A percentile compares a stretch with the other conserved stretches of the same genome.
Conservation (phyloP, 2,888 invertebrate genomes). For the Dryomyza anilis region DNA sequence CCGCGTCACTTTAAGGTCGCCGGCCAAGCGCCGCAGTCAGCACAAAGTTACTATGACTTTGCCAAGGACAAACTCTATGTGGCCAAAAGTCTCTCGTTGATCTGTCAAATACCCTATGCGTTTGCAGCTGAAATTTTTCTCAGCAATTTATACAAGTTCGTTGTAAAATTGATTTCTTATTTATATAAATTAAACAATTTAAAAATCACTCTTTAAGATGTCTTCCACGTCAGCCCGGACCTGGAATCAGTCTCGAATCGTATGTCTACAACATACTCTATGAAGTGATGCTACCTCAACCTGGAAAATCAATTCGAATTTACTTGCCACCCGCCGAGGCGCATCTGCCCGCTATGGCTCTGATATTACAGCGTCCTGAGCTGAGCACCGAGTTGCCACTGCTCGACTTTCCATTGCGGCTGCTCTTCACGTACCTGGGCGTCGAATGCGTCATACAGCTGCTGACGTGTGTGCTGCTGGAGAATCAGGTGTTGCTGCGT, state of each 20-base stretch:
- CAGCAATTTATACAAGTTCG: constrained; percentile 83
- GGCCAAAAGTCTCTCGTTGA: constrained; percentile 91
- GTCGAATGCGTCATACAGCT: constrained; percentile 91
- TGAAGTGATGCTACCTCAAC: constrained; percentile 88
- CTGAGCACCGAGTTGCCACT: constrained; percentile 86
- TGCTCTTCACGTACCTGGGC: constrained; percentile 86
- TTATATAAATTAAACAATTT: background rate
- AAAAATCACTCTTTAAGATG: constrained; percentile 63
- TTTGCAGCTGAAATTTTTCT: constrained; percentile 85
- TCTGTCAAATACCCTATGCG: constrained; percentile 90
- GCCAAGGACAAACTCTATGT: constrained; percentile 93
- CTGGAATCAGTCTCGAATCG: constrained; percentile 84
- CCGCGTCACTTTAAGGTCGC: constrained; percentile 88
- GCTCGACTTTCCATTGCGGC: constrained; percentile 88
- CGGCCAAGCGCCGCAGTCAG: constrained; percentile 75
- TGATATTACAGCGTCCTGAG: constrained; percentile 77
- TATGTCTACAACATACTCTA: constrained; percentile 95
- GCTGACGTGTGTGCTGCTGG: constrained; percentile 92
- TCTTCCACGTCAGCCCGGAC: constrained; percentile 77
- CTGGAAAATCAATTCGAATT: constrained; percentile 84
- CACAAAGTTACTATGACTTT: constrained; percentile 88
- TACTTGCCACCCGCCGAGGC: constrained; percentile 75
- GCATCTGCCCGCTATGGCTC: constrained; percentile 69
- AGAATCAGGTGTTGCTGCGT: constrained; percentile 94
- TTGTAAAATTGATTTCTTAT: too few species aligned